phyloP scores from a whole-genome alignment of 2,113 vertebrate species.

The Rhinolophus sinicus region DNA sequence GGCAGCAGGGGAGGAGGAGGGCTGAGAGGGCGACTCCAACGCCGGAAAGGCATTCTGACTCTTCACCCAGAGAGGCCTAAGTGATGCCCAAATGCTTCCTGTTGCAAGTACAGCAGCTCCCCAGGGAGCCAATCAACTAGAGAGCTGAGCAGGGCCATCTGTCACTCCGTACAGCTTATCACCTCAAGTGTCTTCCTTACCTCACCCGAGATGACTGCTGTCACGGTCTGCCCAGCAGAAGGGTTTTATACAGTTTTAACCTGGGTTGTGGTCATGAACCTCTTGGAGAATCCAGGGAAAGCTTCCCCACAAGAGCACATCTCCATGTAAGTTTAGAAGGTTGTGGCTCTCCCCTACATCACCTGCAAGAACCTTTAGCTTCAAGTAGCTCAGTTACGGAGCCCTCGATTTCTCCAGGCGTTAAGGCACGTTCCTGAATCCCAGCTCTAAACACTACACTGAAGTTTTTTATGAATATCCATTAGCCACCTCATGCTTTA shows the following conservation, averaged over 20 bases:
- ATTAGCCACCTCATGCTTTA: background rate
- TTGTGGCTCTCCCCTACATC: background rate
- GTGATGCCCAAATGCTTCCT: background rate
- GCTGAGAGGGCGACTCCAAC: background rate
- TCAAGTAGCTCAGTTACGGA: background rate
- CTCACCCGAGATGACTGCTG: background rate
- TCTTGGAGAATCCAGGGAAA: background rate
- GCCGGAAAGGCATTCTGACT: background rate
- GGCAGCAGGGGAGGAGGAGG: background rate
- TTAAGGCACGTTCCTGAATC: background rate
- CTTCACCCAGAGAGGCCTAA: background rate
- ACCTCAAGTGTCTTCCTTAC: background rate
- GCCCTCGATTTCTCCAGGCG: background rate
- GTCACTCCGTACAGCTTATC: background rate
- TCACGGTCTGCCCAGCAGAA: background rate
- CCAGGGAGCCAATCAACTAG: background rate
- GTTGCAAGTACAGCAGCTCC: rapidly evolving
- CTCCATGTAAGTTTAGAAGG: background rate
- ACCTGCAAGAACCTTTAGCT: background rate
- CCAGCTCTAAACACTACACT: background rate
- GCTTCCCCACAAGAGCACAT: background rate
- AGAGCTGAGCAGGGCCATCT: background rate
- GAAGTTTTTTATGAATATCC: background rate
- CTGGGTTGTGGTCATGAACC: background rate
- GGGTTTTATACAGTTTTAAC: background rate